Conservation (phyloP, 2,113 vertebrate species). For the Anhinga rufa region DNA sequence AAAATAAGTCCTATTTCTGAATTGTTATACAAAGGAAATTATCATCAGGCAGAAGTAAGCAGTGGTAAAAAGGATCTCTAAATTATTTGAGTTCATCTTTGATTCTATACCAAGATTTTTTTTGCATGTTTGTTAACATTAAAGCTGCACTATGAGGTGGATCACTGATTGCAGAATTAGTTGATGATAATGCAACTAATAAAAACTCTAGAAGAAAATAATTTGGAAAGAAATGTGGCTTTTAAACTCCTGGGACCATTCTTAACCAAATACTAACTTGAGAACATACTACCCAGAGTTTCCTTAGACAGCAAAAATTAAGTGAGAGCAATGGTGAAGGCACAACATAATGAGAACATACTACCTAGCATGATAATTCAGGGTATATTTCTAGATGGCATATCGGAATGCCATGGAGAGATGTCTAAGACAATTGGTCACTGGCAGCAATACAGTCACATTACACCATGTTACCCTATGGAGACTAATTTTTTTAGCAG, state of each 20-base stretch:
- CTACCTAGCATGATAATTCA: neutral
- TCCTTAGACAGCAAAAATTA: neutral
- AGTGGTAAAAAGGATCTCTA: neutral
- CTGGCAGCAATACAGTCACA: neutral
- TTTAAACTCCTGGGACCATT: neutral
- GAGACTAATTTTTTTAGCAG: neutral
- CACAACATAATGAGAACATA: neutral
- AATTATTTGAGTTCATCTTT: neutral
- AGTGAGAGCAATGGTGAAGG: neutral
- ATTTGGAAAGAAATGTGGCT: neutral
- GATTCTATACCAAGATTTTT: neutral
- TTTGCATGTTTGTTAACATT: neutral
- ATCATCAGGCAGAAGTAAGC: neutral
- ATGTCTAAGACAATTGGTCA: neutral
- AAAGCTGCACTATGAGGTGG: neutral
- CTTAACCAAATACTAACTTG: neutral
- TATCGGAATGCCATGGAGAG: neutral
- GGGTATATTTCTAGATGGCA: neutral
- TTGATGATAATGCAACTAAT: neutral
- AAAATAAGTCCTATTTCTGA: neutral
- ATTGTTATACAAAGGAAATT: neutral
- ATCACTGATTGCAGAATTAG: neutral
- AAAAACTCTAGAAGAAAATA: neutral
- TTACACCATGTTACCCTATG: accelerated
- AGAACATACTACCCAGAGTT: neutral